phyloP scores from a whole-genome alignment of 2,888 invertebrate genomes.

The Ypsolopha sequella region DNA sequence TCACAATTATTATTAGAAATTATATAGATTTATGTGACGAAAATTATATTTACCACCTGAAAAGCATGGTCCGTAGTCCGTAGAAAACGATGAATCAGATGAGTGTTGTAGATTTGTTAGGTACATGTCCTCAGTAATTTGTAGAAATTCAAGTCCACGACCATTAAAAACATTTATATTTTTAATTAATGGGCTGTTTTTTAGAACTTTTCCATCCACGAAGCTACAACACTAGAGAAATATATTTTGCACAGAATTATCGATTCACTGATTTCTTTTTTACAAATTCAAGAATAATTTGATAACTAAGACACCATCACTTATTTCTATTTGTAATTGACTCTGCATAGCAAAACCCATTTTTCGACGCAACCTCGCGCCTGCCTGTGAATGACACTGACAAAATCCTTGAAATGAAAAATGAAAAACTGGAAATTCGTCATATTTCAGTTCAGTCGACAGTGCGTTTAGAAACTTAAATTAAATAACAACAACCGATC shows the following conservation, averaged over 20 bases:
- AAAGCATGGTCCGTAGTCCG: conserved; percentile 53
- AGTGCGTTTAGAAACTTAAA: conserved; percentile 4
- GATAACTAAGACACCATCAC: no score
- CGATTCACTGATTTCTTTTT: no score
- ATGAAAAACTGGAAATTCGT: background rate
- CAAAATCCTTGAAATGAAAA: conserved; percentile 14
- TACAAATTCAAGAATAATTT: no score
- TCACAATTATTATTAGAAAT: no score
- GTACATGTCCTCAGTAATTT: conserved; percentile 65
- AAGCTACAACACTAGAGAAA: no score
- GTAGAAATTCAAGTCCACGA: conserved; percentile 41
- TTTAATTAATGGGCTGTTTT: background rate
- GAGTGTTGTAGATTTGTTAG: conserved; percentile 54
- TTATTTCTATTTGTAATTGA: background rate
- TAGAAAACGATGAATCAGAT: conserved; percentile 51
- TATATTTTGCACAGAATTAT: no score
- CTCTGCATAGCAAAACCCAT: background rate
- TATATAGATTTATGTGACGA: no score
- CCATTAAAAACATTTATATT: conserved; percentile 31
- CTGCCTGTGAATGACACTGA: conserved; percentile 11
- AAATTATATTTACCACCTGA: conserved; percentile 32
- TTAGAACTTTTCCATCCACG: no score
- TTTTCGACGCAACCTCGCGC: conserved; percentile 6
- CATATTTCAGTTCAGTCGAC: background rate
- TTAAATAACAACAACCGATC: background rate